Evolutionary conservation across 2,113 vertebrate species (phyloP).

Genomic region (Electrona antarctica): DNA sequence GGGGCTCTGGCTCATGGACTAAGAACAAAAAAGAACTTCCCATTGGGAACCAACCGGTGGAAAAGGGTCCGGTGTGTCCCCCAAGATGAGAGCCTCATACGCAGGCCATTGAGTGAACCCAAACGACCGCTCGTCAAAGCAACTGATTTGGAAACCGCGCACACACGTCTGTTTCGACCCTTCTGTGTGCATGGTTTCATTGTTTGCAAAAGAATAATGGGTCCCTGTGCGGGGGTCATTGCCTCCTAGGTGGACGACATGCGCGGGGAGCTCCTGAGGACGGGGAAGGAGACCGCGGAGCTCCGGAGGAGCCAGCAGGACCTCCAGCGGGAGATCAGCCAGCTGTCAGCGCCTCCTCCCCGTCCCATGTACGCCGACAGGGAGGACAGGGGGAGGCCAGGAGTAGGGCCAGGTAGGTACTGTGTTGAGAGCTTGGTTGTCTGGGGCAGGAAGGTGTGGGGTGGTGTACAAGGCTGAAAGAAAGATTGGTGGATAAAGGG

Average conservation of each 20-base stretch:
- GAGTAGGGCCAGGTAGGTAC: conserved; percentile 64
- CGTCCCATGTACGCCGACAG: conserved; percentile 66
- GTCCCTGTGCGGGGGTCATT: conserved; percentile 9
- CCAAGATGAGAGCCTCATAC: too few species aligned
- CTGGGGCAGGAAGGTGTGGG: too few species aligned
- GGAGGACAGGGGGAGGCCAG: conserved; percentile 72
- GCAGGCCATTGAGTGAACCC: background rate
- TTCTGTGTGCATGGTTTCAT: background rate
- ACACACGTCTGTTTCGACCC: background rate
- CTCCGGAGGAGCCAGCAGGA: conserved; percentile 77
- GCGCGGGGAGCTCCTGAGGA: conserved; percentile 82
- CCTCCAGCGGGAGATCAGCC: conserved; percentile 78
- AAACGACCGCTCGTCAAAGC: background rate
- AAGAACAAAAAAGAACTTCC: too few species aligned
- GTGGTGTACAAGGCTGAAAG: too few species aligned
- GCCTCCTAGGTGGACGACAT: conserved; percentile 86
- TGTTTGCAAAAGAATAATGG: background rate
- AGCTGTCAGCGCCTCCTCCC: conserved; percentile 63
- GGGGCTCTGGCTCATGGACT: too few species aligned
- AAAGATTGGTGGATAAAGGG: too few species aligned
- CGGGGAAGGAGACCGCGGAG: conserved; percentile 78
- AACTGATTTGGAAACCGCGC: background rate
- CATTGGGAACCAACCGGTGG: too few species aligned
- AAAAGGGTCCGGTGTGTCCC: too few species aligned
- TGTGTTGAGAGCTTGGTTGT: background rate